Percentiles rank a stretch among this genome's conserved stretches.
These are phyloP conservation scores for Phrynosoma platyrhinos DNA, from an alignment of 2,113 vertebrate genomes.

Conservation along the genomic window DNA sequence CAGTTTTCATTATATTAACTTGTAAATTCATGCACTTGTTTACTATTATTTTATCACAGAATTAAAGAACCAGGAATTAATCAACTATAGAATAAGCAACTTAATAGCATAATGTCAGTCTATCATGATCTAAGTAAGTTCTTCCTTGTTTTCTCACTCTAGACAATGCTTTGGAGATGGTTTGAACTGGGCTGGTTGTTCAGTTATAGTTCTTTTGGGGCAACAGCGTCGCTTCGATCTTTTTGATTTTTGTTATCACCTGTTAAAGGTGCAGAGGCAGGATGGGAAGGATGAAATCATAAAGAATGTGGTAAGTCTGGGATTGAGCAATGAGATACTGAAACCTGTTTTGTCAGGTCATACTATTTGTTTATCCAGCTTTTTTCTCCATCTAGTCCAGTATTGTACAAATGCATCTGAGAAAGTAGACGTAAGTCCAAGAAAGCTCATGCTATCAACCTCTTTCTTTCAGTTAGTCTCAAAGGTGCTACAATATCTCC, in stretches of 20 bases:
- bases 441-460: too few relatives aligned
- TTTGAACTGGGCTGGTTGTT: constrained; percentile 98
- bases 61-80: constrained; percentile 27
- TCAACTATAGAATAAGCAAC: constrained; percentile 2
- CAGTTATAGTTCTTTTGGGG: constrained; percentile 95
- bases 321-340: neutral
- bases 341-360: neutral
- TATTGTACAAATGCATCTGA: too few relatives aligned
- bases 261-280: constrained; percentile 97
- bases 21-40: constrained; percentile 12
- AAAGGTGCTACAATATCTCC: too few relatives aligned
- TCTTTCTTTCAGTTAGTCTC: too few relatives aligned
- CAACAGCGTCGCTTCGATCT: constrained; percentile 98
- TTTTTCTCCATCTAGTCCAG: too few relatives aligned
- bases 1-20: neutral
- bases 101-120: neutral
- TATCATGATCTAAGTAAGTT: neutral
- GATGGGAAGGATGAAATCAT: constrained; percentile 99
- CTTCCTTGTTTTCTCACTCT: neutral
- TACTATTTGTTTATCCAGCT: neutral
- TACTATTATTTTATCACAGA: constrained; percentile 11
- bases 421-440: too few relatives aligned
- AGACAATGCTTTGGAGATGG: constrained; percentile 99
- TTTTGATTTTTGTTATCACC: constrained; percentile 98
- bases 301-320: constrained; percentile 91